Conservation (phyloP, 2,888 invertebrate genomes). For the Fragum whitleyi region DNA sequence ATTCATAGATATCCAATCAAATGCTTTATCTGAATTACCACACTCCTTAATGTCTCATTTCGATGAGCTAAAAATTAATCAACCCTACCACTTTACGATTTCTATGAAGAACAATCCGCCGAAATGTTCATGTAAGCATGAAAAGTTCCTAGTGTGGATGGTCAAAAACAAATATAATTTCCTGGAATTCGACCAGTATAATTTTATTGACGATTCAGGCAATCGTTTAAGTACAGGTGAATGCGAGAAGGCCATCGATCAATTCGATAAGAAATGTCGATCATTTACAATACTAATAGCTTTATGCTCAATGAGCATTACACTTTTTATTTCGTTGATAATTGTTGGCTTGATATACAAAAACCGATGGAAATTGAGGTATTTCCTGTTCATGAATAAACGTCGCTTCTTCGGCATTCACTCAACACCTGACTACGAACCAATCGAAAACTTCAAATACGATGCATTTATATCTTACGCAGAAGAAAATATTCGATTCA, state of each 20-base stretch:
- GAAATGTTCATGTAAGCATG: slow-evolving; percentile 15
- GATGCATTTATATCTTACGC: slow-evolving; percentile 67
- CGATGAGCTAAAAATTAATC: not conserved
- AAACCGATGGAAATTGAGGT: slow-evolving; percentile 63
- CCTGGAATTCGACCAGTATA: slow-evolving; percentile 14
- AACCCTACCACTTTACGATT: slow-evolving; percentile 9
- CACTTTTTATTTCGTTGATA: slow-evolving; percentile 26
- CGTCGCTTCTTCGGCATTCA: slow-evolving; percentile 33
- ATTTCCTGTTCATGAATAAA: slow-evolving; percentile 50
- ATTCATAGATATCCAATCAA: slow-evolving; percentile 29
- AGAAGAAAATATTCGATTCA: slow-evolving; percentile 42
- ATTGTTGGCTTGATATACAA: slow-evolving; percentile 46
- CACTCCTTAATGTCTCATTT: slow-evolving; percentile 12
- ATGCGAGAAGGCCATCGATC: not conserved
- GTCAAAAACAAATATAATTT: slow-evolving; percentile 16
- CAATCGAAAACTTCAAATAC: slow-evolving; percentile 44
- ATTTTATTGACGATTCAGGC: slow-evolving; percentile 13
- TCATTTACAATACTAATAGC: slow-evolving; percentile 5
- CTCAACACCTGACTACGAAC: not conserved
- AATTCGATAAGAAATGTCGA: slow-evolving; percentile 12
- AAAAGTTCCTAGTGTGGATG: slow-evolving; percentile 39
- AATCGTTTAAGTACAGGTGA: not conserved
- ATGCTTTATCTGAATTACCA: slow-evolving; percentile 34
- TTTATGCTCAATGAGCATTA: slow-evolving; percentile 7
- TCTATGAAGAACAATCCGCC: slow-evolving; percentile 38